phyloP scores from a whole-genome alignment of 2,113 vertebrate species.

The Fregetta grallaria region DNA sequence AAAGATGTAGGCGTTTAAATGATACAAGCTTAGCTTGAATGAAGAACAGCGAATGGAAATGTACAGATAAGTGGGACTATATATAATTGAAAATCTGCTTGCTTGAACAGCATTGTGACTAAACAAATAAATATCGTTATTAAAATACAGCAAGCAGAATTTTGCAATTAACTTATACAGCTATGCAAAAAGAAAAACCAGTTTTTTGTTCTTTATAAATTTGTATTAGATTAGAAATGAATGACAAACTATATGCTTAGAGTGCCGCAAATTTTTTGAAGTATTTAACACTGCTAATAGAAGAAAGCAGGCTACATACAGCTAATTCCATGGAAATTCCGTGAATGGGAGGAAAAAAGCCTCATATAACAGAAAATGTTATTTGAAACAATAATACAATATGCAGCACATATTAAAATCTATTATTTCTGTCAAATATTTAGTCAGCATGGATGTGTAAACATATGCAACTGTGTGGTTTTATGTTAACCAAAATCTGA shows the following conservation, averaged over 20 bases:
- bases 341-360: not conserved
- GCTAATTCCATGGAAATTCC: not conserved
- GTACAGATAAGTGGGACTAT: not conserved
- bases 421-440: slow-evolving; percentile 54
- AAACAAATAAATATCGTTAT: not conserved
- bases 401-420: slow-evolving; percentile 9
- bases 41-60: not conserved
- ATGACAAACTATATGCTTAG: not conserved
- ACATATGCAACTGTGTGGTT: slow-evolving; percentile 6
- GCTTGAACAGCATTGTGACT: not conserved
- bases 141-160: not conserved
- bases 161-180: not conserved
- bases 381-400: slow-evolving; percentile 20
- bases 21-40: not conserved
- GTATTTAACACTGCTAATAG: not conserved
- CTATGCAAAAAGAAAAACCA: accelerated
- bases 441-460: slow-evolving; percentile 44
- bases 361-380: not conserved
- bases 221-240: accelerated
- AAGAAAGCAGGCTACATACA: not conserved
- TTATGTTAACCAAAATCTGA: not conserved
- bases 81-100: not conserved
- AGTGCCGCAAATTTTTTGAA: accelerated
- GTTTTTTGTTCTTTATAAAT: not conserved
- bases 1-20: not conserved